Conservation (phyloP, 2,888 invertebrate genomes). For the Crocallis elinguaria region DNA sequence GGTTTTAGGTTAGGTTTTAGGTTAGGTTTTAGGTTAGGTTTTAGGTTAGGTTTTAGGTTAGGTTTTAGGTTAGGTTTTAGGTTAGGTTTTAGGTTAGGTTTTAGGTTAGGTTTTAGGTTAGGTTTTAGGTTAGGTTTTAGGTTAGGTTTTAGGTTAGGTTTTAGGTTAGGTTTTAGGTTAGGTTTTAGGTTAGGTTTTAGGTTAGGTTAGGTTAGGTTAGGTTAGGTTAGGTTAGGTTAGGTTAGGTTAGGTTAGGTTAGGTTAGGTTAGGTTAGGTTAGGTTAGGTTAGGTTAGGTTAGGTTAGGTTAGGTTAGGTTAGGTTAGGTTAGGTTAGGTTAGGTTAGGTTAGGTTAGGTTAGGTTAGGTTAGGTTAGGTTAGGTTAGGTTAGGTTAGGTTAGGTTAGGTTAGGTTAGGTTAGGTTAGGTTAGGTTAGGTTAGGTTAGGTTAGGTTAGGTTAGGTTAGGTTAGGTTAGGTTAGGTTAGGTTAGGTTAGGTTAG, state of each 20-base stretch:
- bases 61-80: too few relatives aligned
- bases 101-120: too few relatives aligned
- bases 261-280: slow-evolving; percentile 1
- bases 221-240: slow-evolving; percentile 16
- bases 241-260: slow-evolving; percentile 10
- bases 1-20: too few relatives aligned
- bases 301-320: not conserved
- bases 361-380: not conserved
- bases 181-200: too few relatives aligned
- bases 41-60: too few relatives aligned
- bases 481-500: not conserved
- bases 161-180: too few relatives aligned
- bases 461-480: not conserved
- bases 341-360: not conserved
- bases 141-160: too few relatives aligned
- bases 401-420: not conserved
- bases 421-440: not conserved
- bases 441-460: not conserved
- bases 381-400: not conserved
- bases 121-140: too few relatives aligned
- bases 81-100: too few relatives aligned
- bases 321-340: not conserved
- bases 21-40: too few relatives aligned
- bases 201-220: too few relatives aligned
- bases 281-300: not conserved